A percentile compares a stretch with the other conserved stretches of the same genome.
Conservation (phyloP, 2,797 vertebrate species). For the Telmatherina bonti region DNA sequence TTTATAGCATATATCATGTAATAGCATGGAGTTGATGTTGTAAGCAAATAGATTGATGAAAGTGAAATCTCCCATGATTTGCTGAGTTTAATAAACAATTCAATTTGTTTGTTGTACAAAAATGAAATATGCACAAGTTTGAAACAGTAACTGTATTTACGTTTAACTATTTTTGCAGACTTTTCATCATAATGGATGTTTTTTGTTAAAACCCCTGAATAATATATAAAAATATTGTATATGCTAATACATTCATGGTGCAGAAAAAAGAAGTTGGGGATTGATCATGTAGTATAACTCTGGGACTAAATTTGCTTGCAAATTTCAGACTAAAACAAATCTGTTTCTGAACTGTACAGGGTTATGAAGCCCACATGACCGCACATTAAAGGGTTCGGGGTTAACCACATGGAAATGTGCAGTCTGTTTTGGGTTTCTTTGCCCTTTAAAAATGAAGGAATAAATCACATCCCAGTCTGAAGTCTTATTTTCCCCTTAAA, state of each 20-base stretch:
- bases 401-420: conserved; percentile 34
- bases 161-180: not conserved
- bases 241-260: not conserved
- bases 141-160: not conserved
- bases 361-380: conserved; percentile 42
- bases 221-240: not conserved
- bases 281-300: conserved; percentile 26
- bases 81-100: no score
- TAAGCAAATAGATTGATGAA: no score
- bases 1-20: no score
- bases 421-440: conserved; percentile 40
- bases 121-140: not conserved
- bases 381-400: conserved; percentile 38
- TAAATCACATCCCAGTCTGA: conserved; percentile 52
- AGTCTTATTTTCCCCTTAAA: conserved; percentile 53
- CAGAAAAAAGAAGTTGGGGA: conserved; percentile 5
- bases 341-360: conserved; percentile 39
- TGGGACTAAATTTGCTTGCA: conserved; percentile 41
- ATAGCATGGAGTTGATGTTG: no score
- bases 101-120: no score
- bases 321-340: conserved; percentile 41
- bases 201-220: no score
- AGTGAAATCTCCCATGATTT: no score
- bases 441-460: conserved; percentile 38
- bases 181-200: not conserved